Conservation (phyloP, 2,888 invertebrate species). For the Microplitis deprimator region DNA sequence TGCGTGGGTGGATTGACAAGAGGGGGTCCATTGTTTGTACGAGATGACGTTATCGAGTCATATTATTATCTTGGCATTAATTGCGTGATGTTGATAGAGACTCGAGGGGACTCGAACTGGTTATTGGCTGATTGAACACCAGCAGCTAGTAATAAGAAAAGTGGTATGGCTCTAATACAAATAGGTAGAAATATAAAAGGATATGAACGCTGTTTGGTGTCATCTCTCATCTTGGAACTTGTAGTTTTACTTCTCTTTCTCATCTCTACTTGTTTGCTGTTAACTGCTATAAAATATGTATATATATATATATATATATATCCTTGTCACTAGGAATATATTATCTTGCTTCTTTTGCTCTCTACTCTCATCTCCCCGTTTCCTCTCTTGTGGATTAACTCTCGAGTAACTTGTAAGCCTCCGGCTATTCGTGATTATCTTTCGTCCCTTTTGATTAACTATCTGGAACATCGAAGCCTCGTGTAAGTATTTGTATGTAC, state of each 20-base stretch:
- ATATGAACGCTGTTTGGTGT: not conserved
- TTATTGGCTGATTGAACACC: constrained; percentile 11
- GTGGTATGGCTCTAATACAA: not conserved
- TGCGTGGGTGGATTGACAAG: not conserved
- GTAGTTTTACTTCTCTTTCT: not conserved
- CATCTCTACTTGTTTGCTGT: constrained; percentile 1
- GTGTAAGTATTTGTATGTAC: not conserved
- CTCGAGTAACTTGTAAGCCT: constrained; percentile 17
- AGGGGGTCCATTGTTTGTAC: not conserved
- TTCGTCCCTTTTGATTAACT: constrained; percentile 13
- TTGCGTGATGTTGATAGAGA: constrained; percentile 21
- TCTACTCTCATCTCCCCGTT: not conserved
- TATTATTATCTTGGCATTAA: constrained; percentile 4
- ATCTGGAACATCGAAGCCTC: not conserved
- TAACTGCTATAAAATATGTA: not conserved
- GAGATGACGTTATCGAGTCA: not conserved
- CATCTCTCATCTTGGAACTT: not conserved
- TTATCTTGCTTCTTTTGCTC: not conserved
- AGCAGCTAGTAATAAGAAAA: not conserved
- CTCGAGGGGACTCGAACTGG: constrained; percentile 9
- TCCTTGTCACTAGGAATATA: not conserved
- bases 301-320: too few relatives aligned
- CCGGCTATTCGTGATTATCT: constrained; percentile 23
- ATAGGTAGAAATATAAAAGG: not conserved
- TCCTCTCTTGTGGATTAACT: constrained; percentile 6